phyloP scores from a whole-genome alignment of 2,113 vertebrate species.

The Romanogobio albipinnatus region DNA sequence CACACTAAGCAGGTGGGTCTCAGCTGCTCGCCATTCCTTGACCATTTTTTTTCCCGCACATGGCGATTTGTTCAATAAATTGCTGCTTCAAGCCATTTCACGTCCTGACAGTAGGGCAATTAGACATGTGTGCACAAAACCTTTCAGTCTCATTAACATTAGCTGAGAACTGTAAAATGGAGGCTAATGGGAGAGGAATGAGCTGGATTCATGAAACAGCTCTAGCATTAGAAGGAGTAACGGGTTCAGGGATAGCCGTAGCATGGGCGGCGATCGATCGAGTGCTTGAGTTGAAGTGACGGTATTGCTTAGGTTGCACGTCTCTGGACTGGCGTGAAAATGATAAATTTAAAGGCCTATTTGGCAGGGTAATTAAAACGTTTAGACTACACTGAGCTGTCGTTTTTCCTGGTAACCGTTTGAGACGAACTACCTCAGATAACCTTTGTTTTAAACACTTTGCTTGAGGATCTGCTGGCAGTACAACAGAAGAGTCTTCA shows the following conservation, averaged over 20 bases:
- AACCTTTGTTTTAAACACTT: slow-evolving; percentile 65
- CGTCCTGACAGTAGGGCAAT: slow-evolving; percentile 68
- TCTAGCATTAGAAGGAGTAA: slow-evolving; percentile 65
- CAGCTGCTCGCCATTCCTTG: slow-evolving; percentile 66
- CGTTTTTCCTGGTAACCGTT: slow-evolving; percentile 69
- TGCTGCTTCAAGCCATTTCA: slow-evolving; percentile 67
- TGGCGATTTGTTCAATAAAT: slow-evolving; percentile 72
- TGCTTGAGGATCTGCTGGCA: slow-evolving; percentile 11
- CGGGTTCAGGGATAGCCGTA: slow-evolving; percentile 59
- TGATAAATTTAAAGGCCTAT: slow-evolving; percentile 73
- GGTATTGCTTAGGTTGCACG: slow-evolving; percentile 74
- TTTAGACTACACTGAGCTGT: slow-evolving; percentile 74
- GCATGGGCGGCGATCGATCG: slow-evolving; percentile 69
- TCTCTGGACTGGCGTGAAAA: slow-evolving; percentile 67
- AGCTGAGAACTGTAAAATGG: slow-evolving; percentile 60
- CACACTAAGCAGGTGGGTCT: slow-evolving; percentile 63
- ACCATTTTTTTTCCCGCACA: slow-evolving; percentile 61
- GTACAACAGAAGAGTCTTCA: not conserved
- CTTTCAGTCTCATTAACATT: slow-evolving; percentile 75
- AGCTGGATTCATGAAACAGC: slow-evolving; percentile 52
- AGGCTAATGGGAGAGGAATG: slow-evolving; percentile 55
- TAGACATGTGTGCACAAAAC: slow-evolving; percentile 68
- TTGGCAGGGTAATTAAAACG: slow-evolving; percentile 78
- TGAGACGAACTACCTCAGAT: slow-evolving; percentile 64
- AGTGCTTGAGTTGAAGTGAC: slow-evolving; percentile 66